Percentiles rank a stretch among this genome's conserved stretches.
These are phyloP conservation scores for Sapajus apella DNA, from an alignment of 2,113 vertebrate genomes.

Conservation along the genomic window DNA sequence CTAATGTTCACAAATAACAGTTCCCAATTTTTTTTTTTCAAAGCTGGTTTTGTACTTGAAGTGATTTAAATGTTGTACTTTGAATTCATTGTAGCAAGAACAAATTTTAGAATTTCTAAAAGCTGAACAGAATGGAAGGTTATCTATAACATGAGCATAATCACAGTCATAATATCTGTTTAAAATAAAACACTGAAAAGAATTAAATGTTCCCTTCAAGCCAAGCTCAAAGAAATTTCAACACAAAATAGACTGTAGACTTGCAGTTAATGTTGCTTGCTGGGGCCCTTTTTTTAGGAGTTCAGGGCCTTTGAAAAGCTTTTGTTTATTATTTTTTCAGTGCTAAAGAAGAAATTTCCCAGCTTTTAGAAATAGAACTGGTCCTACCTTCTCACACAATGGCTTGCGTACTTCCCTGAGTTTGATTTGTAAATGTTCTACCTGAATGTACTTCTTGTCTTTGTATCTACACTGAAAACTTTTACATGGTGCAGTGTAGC, in stretches of 20 bases:
- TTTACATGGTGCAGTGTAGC: neutral
- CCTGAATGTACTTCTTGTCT: neutral
- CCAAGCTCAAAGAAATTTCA: constrained; percentile 59
- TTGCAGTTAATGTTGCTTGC: constrained; percentile 29
- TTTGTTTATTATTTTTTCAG: constrained; percentile 9
- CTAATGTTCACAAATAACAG: constrained; percentile 64
- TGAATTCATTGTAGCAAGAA: constrained; percentile 51
- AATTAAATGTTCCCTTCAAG: constrained; percentile 66
- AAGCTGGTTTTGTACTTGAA: constrained; percentile 56
- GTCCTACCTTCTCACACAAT: neutral
- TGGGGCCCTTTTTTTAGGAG: constrained; percentile 21
- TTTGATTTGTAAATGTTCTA: neutral
- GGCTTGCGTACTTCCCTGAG: neutral
- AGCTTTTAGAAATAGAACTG: neutral
- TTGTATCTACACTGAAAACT: neutral
- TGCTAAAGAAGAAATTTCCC: neutral
- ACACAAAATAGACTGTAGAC: constrained; percentile 46
- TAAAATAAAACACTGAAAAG: constrained; percentile 63
- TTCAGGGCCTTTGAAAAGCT: constrained; percentile 26
- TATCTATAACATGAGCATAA: constrained; percentile 60
- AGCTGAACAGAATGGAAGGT: constrained; percentile 58
- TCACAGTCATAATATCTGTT: constrained; percentile 59
- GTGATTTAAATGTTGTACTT: constrained; percentile 56
- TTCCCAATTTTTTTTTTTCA: constrained; percentile 6
- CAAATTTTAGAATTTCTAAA: constrained; percentile 69